phyloP scores from a whole-genome alignment of 2,888 invertebrate species.

The Scaeva pyrastri region DNA sequence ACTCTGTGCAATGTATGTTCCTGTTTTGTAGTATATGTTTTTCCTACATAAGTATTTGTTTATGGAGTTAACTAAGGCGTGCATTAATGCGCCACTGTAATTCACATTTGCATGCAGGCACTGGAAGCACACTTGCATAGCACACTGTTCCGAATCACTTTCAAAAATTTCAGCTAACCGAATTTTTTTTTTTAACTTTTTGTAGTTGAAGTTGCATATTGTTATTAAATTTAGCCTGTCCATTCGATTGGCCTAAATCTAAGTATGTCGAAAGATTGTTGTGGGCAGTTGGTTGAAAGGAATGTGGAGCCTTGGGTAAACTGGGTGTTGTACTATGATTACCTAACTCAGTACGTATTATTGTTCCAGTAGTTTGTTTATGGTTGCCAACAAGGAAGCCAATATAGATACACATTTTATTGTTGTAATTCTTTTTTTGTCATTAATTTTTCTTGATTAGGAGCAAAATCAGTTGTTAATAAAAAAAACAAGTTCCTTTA shows the following conservation, averaged over 20 bases:
- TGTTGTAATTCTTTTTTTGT: too few relatives aligned
- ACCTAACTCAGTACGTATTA: slow-evolving; percentile 28
- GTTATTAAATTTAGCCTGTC: slow-evolving; percentile 52
- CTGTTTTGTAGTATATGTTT: not conserved
- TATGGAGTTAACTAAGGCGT: slow-evolving; percentile 1
- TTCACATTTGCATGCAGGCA: slow-evolving; percentile 44
- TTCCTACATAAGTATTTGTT: not conserved
- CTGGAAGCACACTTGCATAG: slow-evolving; percentile 17
- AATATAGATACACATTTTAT: not conserved
- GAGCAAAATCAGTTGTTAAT: too few relatives aligned
- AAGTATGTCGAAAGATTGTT: slow-evolving; percentile 32
- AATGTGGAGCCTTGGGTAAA: slow-evolving; percentile 35
- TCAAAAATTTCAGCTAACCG: slow-evolving; percentile 24
- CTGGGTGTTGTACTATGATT: slow-evolving; percentile 55
- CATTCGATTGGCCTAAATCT: slow-evolving; percentile 27
- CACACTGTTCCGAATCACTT: slow-evolving; percentile 8
- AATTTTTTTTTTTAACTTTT: slow-evolving; percentile 26
- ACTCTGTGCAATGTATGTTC: not conserved
- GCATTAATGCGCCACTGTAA: slow-evolving; percentile 12
- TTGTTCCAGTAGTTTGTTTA: not conserved
- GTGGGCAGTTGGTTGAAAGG: slow-evolving; percentile 31
- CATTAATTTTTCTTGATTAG: too few relatives aligned
- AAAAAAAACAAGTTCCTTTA: too few relatives aligned
- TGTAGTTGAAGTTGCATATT: slow-evolving; percentile 61
- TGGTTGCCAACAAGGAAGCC: not conserved